A percentile compares a stretch with the other conserved stretches of the same genome.
Evolutionary conservation across 2,113 vertebrate species (phyloP).

Genomic region (Dicentrarchus labrax): DNA sequence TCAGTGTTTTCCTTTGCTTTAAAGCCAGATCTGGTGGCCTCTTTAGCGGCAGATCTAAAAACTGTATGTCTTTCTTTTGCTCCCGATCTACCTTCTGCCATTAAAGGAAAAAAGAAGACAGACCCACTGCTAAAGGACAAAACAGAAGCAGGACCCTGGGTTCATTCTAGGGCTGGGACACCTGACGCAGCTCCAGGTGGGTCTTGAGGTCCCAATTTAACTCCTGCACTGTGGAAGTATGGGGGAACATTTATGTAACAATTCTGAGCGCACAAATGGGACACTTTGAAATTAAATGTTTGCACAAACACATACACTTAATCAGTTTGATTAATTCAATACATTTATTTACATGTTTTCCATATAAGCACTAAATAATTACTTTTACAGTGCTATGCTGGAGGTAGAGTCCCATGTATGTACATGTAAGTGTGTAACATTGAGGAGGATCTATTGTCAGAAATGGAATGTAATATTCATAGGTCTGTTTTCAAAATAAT

Average conservation of each 20-base stretch:
- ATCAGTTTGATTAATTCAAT: background rate
- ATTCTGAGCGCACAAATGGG: background rate
- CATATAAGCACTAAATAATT: no score
- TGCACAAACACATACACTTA: no score
- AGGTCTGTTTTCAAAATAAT: no score
- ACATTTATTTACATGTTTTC: no score
- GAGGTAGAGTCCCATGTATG: no score
- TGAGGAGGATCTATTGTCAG: no score
- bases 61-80: conserved; percentile 14
- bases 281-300: background rate
- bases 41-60: conserved; percentile 12
- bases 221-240: background rate
- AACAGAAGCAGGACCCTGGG: conserved; percentile 6
- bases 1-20: conserved; percentile 47
- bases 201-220: conserved; percentile 30
- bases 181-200: conserved; percentile 49
- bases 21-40: conserved; percentile 27
- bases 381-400: no score
- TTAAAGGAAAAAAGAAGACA: conserved; percentile 4
- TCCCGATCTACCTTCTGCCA: background rate
- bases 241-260: background rate
- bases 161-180: background rate
- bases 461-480: no score
- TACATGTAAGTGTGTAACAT: no score
- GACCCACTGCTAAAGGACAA: background rate